A percentile compares a stretch with the other conserved stretches of the same genome.
phyloP scores from a whole-genome alignment of 2,888 invertebrate genomes.

The Sarcophaga carnaria region DNA sequence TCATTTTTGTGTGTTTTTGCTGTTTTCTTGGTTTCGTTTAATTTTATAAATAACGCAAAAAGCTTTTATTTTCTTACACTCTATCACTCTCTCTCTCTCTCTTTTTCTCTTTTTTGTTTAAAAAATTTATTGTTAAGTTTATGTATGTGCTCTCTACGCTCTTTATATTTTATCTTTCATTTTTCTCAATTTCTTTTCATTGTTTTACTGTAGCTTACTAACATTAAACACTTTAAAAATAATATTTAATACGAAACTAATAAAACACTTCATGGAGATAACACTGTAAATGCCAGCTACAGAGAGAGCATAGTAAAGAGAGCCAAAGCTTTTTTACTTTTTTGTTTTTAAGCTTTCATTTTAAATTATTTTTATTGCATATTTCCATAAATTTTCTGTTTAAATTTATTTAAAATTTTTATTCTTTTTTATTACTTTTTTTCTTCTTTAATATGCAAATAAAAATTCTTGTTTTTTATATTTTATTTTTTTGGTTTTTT shows the following conservation, averaged over 20 bases:
- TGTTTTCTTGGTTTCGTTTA: not conserved
- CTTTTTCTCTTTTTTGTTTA: not conserved
- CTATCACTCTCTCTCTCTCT: not conserved
- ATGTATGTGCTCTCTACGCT: not conserved
- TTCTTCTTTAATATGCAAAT: not conserved
- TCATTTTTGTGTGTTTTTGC: slow-evolving; percentile 33
- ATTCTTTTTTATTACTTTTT: not conserved
- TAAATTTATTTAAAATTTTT: not conserved
- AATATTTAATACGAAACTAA: too few relatives aligned
- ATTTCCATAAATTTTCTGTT: not conserved
- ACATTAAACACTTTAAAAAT: too few relatives aligned
- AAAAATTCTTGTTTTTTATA: not conserved
- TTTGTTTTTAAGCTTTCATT: too few relatives aligned
- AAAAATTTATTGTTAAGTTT: too few relatives aligned
- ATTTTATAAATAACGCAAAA: not conserved
- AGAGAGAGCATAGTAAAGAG: too few relatives aligned
- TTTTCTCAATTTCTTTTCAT: too few relatives aligned
- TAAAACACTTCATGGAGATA: too few relatives aligned
- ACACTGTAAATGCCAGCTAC: too few relatives aligned
- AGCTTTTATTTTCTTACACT: not conserved
- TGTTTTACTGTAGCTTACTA: too few relatives aligned
- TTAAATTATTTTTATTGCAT: too few relatives aligned
- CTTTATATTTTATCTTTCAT: not conserved
- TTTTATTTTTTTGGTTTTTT: not conserved
- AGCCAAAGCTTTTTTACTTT: too few relatives aligned